phyloP scores from a whole-genome alignment of 2,797 vertebrate genomes.

The Prunella strophiata region DNA sequence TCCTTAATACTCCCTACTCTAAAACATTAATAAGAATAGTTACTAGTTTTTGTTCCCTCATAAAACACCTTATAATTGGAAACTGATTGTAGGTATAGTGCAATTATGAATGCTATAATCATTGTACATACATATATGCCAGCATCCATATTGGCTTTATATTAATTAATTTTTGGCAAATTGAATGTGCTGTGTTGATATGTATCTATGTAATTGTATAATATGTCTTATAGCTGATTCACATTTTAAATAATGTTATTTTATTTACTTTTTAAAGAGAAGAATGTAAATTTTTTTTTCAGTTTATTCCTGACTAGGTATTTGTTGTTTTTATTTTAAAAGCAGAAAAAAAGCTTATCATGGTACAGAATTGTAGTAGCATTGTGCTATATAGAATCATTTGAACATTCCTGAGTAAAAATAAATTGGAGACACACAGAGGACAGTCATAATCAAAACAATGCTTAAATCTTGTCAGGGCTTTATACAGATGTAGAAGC shows the following conservation, averaged over 20 bases:
- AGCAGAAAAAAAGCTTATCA: slow-evolving; percentile 65
- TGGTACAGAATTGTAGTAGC: slow-evolving; percentile 77
- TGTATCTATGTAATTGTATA: slow-evolving; percentile 95
- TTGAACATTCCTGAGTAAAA: slow-evolving; percentile 77
- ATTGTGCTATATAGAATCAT: slow-evolving; percentile 77
- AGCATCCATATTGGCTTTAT: slow-evolving; percentile 87
- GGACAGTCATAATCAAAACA: slow-evolving; percentile 58
- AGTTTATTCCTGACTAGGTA: slow-evolving; percentile 85
- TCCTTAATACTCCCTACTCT: slow-evolving; percentile 67
- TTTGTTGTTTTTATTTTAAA: slow-evolving; percentile 81
- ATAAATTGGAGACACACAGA: slow-evolving; percentile 68
- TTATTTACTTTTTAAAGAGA: slow-evolving; percentile 87
- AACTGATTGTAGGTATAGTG: slow-evolving; percentile 67
- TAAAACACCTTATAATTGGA: slow-evolving; percentile 85
- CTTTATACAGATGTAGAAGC: slow-evolving; percentile 63
- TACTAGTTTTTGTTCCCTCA: slow-evolving; percentile 70
- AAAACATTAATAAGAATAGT: slow-evolving; percentile 25
- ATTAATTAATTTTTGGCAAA: slow-evolving; percentile 88
- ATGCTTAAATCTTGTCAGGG: slow-evolving; percentile 53
- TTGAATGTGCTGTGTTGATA: slow-evolving; percentile 95
- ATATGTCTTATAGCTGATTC: slow-evolving; percentile 90
- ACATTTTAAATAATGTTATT: slow-evolving; percentile 87
- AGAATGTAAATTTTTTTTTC: slow-evolving; percentile 84
- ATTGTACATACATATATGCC: slow-evolving; percentile 84
- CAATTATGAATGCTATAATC: slow-evolving; percentile 1